A percentile compares a stretch with the other conserved stretches of the same genome.
phyloP scores from a whole-genome alignment of 2,888 invertebrate species.

The Dione juno region DNA sequence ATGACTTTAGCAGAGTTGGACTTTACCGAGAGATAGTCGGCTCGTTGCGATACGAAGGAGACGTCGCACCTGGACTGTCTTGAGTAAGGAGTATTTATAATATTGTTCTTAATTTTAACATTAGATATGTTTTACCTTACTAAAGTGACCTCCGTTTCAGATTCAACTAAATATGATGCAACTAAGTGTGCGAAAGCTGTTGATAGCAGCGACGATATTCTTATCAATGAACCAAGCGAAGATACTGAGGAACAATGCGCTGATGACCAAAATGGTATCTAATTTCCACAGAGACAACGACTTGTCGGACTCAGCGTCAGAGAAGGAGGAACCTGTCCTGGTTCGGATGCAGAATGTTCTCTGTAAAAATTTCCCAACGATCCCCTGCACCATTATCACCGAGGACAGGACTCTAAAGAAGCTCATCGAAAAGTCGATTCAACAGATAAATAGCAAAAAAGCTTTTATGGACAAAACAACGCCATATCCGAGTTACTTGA shows the following conservation, averaged over 20 bases:
- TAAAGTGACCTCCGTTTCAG: slow-evolving; percentile 7
- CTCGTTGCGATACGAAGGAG: background rate
- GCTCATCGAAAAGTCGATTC: slow-evolving; percentile 68
- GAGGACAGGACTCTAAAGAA: slow-evolving; percentile 61
- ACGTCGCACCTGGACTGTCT: background rate
- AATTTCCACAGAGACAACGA: slow-evolving; percentile 68
- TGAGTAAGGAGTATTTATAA: background rate
- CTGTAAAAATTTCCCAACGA: slow-evolving; percentile 69
- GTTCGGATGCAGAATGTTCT: slow-evolving; percentile 69
- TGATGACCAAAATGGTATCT: slow-evolving; percentile 72
- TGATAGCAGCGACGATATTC: slow-evolving; percentile 35
- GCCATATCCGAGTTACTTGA: slow-evolving; percentile 51
- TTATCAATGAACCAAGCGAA: slow-evolving; percentile 49
- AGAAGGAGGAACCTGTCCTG: slow-evolving; percentile 51
- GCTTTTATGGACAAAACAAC: slow-evolving; percentile 57
- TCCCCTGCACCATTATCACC: slow-evolving; percentile 69
- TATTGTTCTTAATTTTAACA: background rate
- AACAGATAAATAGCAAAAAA: slow-evolving; percentile 67
- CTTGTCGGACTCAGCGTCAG: slow-evolving; percentile 43
- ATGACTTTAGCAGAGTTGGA: background rate
- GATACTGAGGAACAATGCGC: slow-evolving; percentile 71
- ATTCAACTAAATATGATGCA: slow-evolving; percentile 20
- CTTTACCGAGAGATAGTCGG: background rate
- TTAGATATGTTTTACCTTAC: background rate
- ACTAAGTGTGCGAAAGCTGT: background rate